These are phyloP conservation scores for Corythaeola cristata DNA, from an alignment of 2,113 vertebrate genomes.

Conservation along the genomic window DNA sequence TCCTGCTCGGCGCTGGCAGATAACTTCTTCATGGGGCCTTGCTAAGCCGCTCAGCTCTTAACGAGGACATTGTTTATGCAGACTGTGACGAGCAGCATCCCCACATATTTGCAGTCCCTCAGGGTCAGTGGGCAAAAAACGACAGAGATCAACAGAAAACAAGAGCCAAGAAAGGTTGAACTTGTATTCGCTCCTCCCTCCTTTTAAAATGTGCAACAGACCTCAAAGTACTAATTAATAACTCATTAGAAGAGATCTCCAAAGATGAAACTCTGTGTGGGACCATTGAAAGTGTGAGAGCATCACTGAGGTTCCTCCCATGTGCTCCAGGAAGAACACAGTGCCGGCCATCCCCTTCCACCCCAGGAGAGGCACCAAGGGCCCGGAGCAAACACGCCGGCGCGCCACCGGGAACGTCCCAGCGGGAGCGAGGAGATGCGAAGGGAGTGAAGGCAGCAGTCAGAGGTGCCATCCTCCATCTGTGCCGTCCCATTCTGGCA, in stretches of 20 bases:
- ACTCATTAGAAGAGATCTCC: neutral
- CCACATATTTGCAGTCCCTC: conserved; percentile 34
- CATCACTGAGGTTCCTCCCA: neutral
- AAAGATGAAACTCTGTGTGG: neutral
- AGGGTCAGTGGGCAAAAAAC: conserved; percentile 59
- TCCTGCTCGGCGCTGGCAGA: conserved; percentile 63
- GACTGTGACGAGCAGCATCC: conserved; percentile 65
- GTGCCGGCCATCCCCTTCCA: neutral
- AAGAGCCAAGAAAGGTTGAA: conserved; percentile 68
- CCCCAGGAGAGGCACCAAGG: neutral
- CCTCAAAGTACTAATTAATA: conserved; percentile 63
- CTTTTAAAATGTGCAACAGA: conserved; percentile 55
- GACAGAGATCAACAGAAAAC: conserved; percentile 72
- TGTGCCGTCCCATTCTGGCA: fast-evolving
- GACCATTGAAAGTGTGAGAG: neutral
- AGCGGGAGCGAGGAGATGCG: neutral
- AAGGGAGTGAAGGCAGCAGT: no score
- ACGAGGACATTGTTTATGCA: conserved; percentile 77
- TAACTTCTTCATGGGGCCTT: conserved; percentile 67
- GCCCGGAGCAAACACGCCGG: fast-evolving
- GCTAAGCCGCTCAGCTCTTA: conserved; percentile 75
- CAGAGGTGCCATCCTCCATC: neutral
- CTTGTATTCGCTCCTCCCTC: conserved; percentile 24
- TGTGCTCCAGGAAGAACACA: fast-evolving
- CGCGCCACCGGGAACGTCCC: neutral